Evolutionary conservation across 2,113 vertebrate genomes (phyloP).

Genomic region (Gnathonemus longibarbis): DNA sequence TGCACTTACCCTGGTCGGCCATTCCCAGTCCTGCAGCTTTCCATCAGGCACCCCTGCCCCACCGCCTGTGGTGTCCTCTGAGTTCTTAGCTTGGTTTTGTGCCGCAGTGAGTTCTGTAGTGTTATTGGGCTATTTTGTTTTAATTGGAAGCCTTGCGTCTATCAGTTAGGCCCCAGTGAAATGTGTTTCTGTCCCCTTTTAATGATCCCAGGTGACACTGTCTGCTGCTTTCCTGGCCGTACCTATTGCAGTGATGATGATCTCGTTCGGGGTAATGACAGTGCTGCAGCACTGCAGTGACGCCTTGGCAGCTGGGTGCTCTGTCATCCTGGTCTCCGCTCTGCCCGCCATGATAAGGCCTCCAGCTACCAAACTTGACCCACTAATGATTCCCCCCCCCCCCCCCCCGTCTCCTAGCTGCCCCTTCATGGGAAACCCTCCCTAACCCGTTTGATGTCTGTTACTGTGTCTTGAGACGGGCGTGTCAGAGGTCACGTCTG

Average conservation of each 20-base stretch:
- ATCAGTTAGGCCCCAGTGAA: not conserved
- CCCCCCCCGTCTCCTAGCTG: not conserved
- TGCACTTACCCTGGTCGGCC: too few species aligned
- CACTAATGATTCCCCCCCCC: conserved; percentile 15
- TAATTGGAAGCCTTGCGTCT: not conserved
- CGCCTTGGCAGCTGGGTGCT: not conserved
- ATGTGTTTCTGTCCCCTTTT: not conserved
- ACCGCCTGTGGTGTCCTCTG: not conserved
- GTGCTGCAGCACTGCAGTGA: not conserved
- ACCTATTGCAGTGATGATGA: not conserved
- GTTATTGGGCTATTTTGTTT: not conserved
- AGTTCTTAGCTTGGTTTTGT: not conserved
- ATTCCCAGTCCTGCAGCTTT: not conserved
- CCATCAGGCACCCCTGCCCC: not conserved
- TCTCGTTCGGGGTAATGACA: not conserved
- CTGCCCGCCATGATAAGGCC: not conserved
- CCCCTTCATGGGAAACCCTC: not conserved
- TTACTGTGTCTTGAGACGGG: not conserved
- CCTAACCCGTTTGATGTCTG: not conserved
- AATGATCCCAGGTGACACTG: not conserved
- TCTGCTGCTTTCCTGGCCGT: not conserved
- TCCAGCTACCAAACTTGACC: not conserved
- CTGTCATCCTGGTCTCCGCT: not conserved
- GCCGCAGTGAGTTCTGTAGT: too few species aligned
- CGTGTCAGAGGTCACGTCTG: not conserved